Conservation (phyloP, 2,888 invertebrate genomes). For the Hyppa rectilinea region DNA sequence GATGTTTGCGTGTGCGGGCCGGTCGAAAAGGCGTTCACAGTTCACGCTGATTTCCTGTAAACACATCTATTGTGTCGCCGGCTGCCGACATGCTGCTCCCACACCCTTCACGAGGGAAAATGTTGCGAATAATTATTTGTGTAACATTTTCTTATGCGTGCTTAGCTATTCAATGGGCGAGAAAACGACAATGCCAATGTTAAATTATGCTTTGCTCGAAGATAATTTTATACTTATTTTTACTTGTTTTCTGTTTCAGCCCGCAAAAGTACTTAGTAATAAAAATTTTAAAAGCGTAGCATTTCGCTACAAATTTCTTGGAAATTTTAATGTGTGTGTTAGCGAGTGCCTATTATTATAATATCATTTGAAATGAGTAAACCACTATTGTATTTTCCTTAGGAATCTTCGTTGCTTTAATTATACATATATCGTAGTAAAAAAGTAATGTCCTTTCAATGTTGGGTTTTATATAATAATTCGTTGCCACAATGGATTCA, state of each 20-base stretch:
- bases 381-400: neutral
- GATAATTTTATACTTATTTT: neutral
- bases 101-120: slow-evolving; percentile 75
- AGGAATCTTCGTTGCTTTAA: neutral
- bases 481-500: no score
- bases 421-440: no score
- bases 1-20: slow-evolving; percentile 71
- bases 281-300: neutral
- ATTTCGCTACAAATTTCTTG: neutral
- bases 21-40: slow-evolving; percentile 71
- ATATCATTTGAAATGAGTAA: neutral
- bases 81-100: slow-evolving; percentile 76
- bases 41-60: slow-evolving; percentile 82
- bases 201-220: slow-evolving; percentile 11
- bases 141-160: slow-evolving; percentile 67
- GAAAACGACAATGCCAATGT: slow-evolving; percentile 38
- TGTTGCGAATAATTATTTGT: slow-evolving; percentile 75
- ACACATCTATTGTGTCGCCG: slow-evolving; percentile 83
- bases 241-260: neutral
- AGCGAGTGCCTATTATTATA: neutral
- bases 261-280: neutral
- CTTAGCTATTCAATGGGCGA: slow-evolving; percentile 48
- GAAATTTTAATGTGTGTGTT: neutral
- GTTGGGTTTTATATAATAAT: neutral
- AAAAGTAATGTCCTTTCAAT: neutral